Base-by-base conservation (phyloP, 92 coral and sea anemone genomes). In the Epizoanthus rinbou region DNA sequence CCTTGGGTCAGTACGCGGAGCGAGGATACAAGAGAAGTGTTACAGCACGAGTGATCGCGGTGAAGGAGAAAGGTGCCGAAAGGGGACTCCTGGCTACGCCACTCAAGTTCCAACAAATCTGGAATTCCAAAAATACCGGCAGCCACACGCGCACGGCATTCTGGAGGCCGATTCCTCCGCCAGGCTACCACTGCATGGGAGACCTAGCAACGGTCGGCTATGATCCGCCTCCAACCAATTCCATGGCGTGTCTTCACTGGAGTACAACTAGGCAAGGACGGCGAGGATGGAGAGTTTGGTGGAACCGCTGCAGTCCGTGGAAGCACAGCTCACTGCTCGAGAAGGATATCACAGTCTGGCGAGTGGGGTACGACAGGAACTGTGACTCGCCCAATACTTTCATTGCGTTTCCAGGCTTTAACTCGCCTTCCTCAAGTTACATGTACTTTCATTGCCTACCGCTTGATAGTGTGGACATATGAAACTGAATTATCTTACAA, bases 381-480 rank as follows among this genome's bases (percentile, higher is more conserved):
- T 93, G 97, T 78, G 85, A 86, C 62, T 83, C 93, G 58, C 92
- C 97, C n/a, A 87, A 84, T 70, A 93, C 97, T 69, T 93, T 93
- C 58, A 90, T 91, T 2, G 88, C 88, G 14, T 54, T 84, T 59
- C 94, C 88, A 10, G 97, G 97, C 8, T 86, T 91, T 52, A 79
- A 78, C 17, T 64, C 85, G 70, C 97, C 97, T 17, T 83, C 91
- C 45, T 63, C 91, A 50, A 88, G 87, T 39, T 64, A 86, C 69
- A 64, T 75, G 56, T 69, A 88, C 73, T 93, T 93, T 74, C 91
- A 93, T 91, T 93, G 97, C 80, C 70, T 88, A 62, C 86, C 86
- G 57, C 85, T 53, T 57, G 86, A 24, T 11, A 79, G 67, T 58
- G 81, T 88, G 86, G 37, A 41, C 47, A 68, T 39, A 19, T 76